Percentiles rank a stretch among this genome's conserved stretches.
These are phyloP conservation scores for Andrena cerasifolii DNA, from an alignment of 1,140 invertebrate species.

Conservation along the genomic window DNA sequence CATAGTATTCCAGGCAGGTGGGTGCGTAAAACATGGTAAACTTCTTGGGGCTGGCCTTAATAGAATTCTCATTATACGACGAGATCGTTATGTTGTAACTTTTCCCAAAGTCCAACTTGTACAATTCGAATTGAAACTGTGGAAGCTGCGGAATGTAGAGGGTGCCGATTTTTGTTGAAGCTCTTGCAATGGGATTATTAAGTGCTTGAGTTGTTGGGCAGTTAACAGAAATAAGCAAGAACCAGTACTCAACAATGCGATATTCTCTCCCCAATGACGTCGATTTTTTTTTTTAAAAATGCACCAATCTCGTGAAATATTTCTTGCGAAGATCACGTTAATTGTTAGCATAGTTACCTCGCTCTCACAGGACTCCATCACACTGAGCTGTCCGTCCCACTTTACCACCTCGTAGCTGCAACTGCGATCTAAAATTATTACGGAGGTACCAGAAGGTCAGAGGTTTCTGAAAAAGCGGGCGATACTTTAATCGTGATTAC, in stretches of 20 bases:
- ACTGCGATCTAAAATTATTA: conserved; percentile 70
- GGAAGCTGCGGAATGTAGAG: not conserved
- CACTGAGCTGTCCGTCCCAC: conserved; percentile 57
- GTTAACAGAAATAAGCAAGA: not conserved
- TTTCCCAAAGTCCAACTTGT: conserved; percentile 61
- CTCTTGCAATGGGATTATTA: not conserved
- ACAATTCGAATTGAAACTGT: conserved; percentile 28
- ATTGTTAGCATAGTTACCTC: conserved; percentile 58
- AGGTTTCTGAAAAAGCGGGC: too few relatives aligned
- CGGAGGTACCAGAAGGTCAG: not conserved
- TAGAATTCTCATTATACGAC: conserved; percentile 53
- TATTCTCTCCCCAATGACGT: too few relatives aligned
- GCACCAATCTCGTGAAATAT: too few relatives aligned
- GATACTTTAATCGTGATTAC: conserved; percentile 65
- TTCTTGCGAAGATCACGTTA: too few relatives aligned
- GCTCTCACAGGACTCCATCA: conserved; percentile 52
- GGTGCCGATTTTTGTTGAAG: not conserved
- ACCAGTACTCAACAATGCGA: too few relatives aligned
- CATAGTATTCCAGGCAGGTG: conserved; percentile 73
- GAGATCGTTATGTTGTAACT: conserved; percentile 68
- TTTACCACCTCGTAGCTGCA: conserved; percentile 74
- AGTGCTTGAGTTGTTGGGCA: too few relatives aligned
- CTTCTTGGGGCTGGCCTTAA: conserved; percentile 51
- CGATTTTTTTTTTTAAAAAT: too few relatives aligned
- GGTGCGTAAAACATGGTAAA: conserved; percentile 69